phyloP scores from a whole-genome alignment of 2,888 invertebrate species.

The Oxycera nigricornis region DNA sequence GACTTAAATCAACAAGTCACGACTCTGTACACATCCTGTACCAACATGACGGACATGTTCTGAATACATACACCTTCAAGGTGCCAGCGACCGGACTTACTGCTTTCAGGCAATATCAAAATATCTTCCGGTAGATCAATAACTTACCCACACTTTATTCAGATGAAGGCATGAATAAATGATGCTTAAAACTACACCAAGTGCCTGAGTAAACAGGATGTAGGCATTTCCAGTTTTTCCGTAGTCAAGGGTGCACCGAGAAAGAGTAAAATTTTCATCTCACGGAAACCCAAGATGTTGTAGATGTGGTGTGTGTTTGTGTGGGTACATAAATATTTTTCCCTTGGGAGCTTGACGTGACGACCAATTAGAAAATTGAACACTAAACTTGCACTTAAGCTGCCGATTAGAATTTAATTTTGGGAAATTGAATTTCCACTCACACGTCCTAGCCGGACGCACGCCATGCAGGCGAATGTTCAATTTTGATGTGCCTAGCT shows the following conservation, averaged over 20 bases:
- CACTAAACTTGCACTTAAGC: conserved; percentile 12
- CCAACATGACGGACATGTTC: conserved; percentile 35
- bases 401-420: conserved; percentile 16
- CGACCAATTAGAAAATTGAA: conserved; percentile 39
- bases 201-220: conserved; percentile 22
- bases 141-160: conserved; percentile 12
- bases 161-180: conserved; percentile 39
- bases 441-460: not conserved
- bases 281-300: not conserved
- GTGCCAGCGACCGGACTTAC: not conserved
- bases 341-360: conserved; percentile 21
- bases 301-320: too few relatives aligned
- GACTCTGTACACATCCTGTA: conserved; percentile 30
- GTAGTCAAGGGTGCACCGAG: too few relatives aligned
- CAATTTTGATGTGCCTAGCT: conserved; percentile 16
- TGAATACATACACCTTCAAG: conserved; percentile 25
- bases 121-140: conserved; percentile 20
- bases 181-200: conserved; percentile 35
- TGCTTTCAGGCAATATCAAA: conserved; percentile 22
- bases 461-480: not conserved
- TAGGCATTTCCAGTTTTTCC: not conserved
- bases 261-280: not conserved
- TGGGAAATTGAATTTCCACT: conserved; percentile 29
- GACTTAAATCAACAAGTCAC: conserved; percentile 39
- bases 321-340: conserved; percentile 27